Conservation (phyloP, 1,140 invertebrate species). For the Stenopsyche tienmushanensis region DNA sequence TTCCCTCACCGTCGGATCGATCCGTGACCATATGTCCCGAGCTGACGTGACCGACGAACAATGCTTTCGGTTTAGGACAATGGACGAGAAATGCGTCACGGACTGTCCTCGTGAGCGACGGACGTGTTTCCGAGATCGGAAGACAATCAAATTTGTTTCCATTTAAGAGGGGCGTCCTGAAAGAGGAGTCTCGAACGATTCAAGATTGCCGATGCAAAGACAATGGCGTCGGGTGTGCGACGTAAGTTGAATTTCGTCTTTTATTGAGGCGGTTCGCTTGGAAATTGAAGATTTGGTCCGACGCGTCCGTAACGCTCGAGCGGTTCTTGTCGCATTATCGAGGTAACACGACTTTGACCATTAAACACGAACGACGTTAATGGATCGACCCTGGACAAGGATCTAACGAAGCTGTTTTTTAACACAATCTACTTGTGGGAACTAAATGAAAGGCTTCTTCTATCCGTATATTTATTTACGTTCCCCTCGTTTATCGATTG, state of each 20-base stretch:
- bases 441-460: no score
- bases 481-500: no score
- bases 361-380: neutral
- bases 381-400: neutral
- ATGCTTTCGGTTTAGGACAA: neutral
- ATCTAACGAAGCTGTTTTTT: neutral
- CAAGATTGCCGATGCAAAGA: no score
- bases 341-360: slow-evolving; percentile 3
- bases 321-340: neutral
- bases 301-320: no score
- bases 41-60: neutral
- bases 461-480: no score
- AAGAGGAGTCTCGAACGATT: no score
- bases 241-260: no score
- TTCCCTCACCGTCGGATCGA: no score
- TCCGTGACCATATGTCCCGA: slow-evolving; percentile 2
- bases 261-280: no score
- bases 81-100: slow-evolving; percentile 5
- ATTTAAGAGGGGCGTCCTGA: neutral
- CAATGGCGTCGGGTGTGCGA: no score
- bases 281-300: no score
- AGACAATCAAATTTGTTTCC: neutral
- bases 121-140: neutral
- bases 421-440: no score
- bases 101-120: neutral